Evolutionary conservation across 2,797 vertebrate genomes (phyloP), one percentile per base, ranked within the genome.

Genomic region (Amphiprion clarkii): DNA sequence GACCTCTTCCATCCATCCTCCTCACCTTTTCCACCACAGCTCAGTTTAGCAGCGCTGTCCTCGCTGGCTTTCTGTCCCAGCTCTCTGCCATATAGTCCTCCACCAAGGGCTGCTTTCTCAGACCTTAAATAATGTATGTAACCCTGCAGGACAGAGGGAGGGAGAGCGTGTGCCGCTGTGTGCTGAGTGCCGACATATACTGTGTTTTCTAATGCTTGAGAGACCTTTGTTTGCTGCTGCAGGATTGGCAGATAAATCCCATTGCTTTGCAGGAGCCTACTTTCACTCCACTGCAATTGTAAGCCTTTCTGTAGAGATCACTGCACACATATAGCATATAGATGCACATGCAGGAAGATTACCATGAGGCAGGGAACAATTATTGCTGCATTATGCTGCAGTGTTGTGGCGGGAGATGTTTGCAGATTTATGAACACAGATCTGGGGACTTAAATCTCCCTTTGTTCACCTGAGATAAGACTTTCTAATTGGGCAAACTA

Each of bases 51-150:
- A 73, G 29, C 66, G 2, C 31, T 31, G 10, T 76, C 76, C 55
- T 79, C 52, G 0, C 73, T 66, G 55, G n/a, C 53, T 79, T 56
- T 70, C 76, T 4, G 17, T 79, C 61, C 33, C 58, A 46, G 29
- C 71, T 75, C 68, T 78, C 57, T 55, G 51, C 44, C 76, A 63
- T 27, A 23, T 39, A 64, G 46, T 46, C 64, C 73, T 87, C 73
- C 27, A n/a, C 68, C 8, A 59, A 36, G 44, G 83, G 64, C 74
- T 76, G 65, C 71, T 78, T 74, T 53, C 77, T 83, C 83, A 85
- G 54, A 46, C 40, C 69, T 79, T 90, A 87, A 92, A 91, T 90
- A 87, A 92, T 90, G 86, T 49, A 90, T 85, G 71, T 66, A 70
- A 71, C 81, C 80, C 86, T 72, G 70, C 52, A 61, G 62, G 83